These are phyloP conservation scores for Tenodera sinensis DNA, from an alignment of 2,888 invertebrate species.

Conservation along the genomic window DNA sequence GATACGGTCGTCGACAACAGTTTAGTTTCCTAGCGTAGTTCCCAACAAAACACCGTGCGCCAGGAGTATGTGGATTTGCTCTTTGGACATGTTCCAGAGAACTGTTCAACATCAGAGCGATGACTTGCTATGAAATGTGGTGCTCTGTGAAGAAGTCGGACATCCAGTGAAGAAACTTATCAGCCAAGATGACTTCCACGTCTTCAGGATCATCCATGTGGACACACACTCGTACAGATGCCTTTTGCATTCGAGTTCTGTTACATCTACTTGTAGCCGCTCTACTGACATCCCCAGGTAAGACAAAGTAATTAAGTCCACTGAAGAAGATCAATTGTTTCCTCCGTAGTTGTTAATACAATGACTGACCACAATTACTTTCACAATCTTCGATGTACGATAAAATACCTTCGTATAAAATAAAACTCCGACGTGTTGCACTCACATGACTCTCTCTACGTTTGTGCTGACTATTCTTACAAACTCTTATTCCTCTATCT, in stretches of 20 bases:
- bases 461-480: too few species aligned
- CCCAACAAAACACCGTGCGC: not conserved
- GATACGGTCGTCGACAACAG: not conserved
- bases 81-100: too few species aligned
- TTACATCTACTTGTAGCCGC: not conserved
- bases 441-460: too few species aligned
- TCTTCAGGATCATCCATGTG: not conserved
- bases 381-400: too few species aligned
- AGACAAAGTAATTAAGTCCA: not conserved
- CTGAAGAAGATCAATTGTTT: too few species aligned
- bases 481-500: too few species aligned
- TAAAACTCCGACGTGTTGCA: too few species aligned
- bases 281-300: not conserved
- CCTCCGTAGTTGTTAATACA: too few species aligned
- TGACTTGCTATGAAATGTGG: not conserved
- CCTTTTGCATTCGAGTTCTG: not conserved
- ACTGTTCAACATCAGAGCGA: not conserved
- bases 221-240: not conserved
- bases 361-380: too few species aligned
- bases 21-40: not conserved
- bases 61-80: too few species aligned
- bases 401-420: too few species aligned
- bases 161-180: not conserved
- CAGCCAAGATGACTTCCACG: not conserved
- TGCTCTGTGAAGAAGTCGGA: not conserved